phyloP scores from a whole-genome alignment of 2,888 invertebrate species.

The Pterobdella sp. region DNA sequence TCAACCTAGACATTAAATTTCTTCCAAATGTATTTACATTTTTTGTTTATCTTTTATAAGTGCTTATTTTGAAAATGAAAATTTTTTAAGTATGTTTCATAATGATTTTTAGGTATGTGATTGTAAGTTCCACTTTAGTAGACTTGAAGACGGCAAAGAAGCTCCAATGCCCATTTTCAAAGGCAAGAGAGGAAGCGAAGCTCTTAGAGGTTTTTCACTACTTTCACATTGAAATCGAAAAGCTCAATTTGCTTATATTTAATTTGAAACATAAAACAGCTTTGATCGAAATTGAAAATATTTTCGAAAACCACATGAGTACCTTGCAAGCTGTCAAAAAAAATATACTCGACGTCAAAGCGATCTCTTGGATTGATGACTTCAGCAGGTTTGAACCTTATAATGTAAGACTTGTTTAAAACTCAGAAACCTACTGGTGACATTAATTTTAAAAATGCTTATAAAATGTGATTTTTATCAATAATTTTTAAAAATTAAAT shows the following conservation, averaged over 20 bases:
- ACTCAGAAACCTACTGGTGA: too few species aligned
- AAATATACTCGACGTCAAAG: conserved; percentile 53
- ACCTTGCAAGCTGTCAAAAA: conserved; percentile 59
- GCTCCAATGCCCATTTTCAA: conserved; percentile 68
- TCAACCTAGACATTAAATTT: too few species aligned
- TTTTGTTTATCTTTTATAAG: too few species aligned
- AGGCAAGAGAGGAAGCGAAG: conserved; percentile 58
- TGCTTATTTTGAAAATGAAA: too few species aligned
- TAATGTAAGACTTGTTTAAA: too few species aligned
- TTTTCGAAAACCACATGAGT: conserved; percentile 62
- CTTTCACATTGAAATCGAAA: too few species aligned
- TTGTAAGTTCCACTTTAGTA: conserved; percentile 77
- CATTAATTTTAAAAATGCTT: too few species aligned
- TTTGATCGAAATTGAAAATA: conserved; percentile 60
- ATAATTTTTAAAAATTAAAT: too few species aligned
- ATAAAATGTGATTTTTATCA: too few species aligned
- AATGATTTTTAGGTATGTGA: conserved; percentile 71
- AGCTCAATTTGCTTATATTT: too few species aligned
- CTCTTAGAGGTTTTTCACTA: conserved; percentile 43
- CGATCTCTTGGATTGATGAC: conserved; percentile 70
- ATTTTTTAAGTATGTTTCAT: too few species aligned
- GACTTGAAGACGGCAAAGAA: conserved; percentile 61
- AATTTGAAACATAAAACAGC: background rate
- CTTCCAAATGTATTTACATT: too few species aligned
- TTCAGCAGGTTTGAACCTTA: conserved; percentile 48